A percentile compares a stretch with the other conserved stretches of the same genome.
These are phyloP conservation scores for Drosophila rellima DNA, from an alignment of 2,888 invertebrate species.

Conservation along the genomic window DNA sequence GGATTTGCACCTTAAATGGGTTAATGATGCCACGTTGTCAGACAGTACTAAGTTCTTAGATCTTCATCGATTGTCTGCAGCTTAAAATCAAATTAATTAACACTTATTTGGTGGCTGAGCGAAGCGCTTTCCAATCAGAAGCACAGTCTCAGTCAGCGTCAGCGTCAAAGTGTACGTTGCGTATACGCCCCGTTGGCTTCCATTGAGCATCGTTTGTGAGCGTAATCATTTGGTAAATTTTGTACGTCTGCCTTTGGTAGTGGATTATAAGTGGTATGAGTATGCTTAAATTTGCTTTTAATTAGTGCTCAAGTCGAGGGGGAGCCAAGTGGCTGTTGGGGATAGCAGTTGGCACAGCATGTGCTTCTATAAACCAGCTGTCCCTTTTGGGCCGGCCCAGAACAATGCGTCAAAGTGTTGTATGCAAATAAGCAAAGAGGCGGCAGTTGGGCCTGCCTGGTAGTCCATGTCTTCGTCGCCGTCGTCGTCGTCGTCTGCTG, in stretches of 20 bases:
- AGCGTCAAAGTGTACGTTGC: conserved; percentile 23
- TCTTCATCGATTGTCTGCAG: conserved; percentile 56
- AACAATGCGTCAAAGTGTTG: conserved; percentile 74
- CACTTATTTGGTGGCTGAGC: conserved; percentile 63
- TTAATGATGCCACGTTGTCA: conserved; percentile 59
- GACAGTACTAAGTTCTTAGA: conserved; percentile 19
- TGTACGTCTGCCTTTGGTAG: conserved; percentile 32
- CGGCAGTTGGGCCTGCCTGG: conserved; percentile 4
- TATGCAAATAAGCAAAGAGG: conserved; percentile 61
- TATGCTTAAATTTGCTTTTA: conserved; percentile 72
- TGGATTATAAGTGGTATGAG: conserved; percentile 31
- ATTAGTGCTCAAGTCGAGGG: conserved; percentile 58
- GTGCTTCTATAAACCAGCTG: conserved; percentile 36
- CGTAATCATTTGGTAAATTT: conserved; percentile 70
- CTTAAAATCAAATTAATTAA: conserved; percentile 74
- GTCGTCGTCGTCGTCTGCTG: neutral
- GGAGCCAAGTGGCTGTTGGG: conserved; percentile 10
- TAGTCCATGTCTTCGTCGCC: neutral
- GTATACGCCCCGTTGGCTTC: conserved; percentile 45
- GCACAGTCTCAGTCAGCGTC: conserved; percentile 6
- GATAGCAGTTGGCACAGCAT: conserved; percentile 42
- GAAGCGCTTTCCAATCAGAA: conserved; percentile 50
- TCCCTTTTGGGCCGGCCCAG: conserved; percentile 33
- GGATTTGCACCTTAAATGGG: conserved; percentile 70
- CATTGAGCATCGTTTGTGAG: conserved; percentile 42